phyloP scores from a whole-genome alignment of 2,113 vertebrate species.

The Collichthys lucidus region DNA sequence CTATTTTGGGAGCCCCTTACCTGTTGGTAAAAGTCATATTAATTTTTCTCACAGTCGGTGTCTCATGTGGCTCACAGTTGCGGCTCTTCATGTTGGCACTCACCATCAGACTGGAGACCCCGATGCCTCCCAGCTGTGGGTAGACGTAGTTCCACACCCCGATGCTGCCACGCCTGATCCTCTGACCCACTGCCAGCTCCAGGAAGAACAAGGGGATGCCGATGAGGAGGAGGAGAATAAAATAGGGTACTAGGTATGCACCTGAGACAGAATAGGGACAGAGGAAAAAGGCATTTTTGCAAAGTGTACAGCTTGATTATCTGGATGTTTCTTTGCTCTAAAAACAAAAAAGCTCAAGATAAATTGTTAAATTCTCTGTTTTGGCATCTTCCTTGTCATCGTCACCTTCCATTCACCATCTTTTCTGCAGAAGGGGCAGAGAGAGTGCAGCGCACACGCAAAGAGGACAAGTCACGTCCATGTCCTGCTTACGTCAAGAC shows the following conservation, averaged over 20 bases:
- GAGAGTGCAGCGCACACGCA: conserved; percentile 43
- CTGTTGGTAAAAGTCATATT: not conserved
- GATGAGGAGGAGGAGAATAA: conserved; percentile 94
- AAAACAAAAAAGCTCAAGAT: not conserved
- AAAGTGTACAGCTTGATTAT: not conserved
- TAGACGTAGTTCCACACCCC: conserved; percentile 98
- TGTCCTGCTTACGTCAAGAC: conserved; percentile 68
- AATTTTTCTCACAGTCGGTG: not conserved
- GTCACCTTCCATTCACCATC: conserved; percentile 6
- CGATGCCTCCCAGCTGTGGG: conserved; percentile 93
- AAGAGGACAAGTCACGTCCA: conserved; percentile 59
- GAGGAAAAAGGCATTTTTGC: not conserved
- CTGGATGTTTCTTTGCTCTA: not conserved
- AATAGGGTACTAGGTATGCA: conserved; percentile 96
- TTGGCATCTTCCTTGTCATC: conserved; percentile 1
- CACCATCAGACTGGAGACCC: conserved; percentile 95
- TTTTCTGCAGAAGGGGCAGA: conserved; percentile 28
- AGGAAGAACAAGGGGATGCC: conserved; percentile 98
- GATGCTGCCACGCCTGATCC: conserved; percentile 96
- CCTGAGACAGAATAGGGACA: conserved; percentile 79
- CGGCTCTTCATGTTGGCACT: conserved; percentile 56
- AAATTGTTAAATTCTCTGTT: conserved; percentile 18
- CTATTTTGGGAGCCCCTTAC: not conserved
- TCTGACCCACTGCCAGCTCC: conserved; percentile 96
- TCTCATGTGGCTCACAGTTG: not conserved